Evolutionary conservation across 2,888 invertebrate species (phyloP).

Genomic region (Caenorhabditis sp.): DNA sequence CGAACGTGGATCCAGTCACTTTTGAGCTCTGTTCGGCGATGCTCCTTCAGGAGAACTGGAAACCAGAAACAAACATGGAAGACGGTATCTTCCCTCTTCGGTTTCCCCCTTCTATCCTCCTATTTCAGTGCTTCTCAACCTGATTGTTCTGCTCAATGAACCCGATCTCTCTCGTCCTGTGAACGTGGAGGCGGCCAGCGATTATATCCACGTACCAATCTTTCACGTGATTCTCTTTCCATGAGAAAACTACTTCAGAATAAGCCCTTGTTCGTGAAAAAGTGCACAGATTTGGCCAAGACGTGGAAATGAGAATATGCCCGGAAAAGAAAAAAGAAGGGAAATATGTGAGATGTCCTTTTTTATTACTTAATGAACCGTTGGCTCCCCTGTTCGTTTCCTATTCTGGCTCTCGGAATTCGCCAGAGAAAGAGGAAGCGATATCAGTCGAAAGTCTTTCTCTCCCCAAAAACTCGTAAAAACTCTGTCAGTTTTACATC

Average conservation of each 20-base stretch:
- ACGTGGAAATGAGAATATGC: constrained; percentile 17
- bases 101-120: background rate
- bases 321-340: background rate
- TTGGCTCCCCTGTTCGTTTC: background rate
- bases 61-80: constrained; percentile 54
- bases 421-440: too few relatives aligned
- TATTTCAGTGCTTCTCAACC: constrained; percentile 41
- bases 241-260: constrained; percentile 16
- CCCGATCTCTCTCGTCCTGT: constrained; percentile 56
- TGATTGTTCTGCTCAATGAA: constrained; percentile 45
- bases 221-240: background rate
- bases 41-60: constrained; percentile 50
- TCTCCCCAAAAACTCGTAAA: constrained; percentile 7
- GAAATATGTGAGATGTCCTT: background rate
- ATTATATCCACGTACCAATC: constrained; percentile 40
- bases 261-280: constrained; percentile 11
- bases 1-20: constrained; percentile 43
- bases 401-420: background rate
- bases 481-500: background rate
- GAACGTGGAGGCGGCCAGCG: constrained; percentile 48
- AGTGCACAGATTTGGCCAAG: constrained; percentile 22
- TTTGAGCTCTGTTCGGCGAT: constrained; percentile 45
- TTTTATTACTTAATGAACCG: constrained; percentile 5
- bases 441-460: too few relatives aligned
- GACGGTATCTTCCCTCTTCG: constrained; percentile 11